Percentiles rank a stretch among this genome's conserved stretches.
Evolutionary conservation across 2,888 invertebrate species (phyloP).

Genomic region (Drosophila helvetica): DNA sequence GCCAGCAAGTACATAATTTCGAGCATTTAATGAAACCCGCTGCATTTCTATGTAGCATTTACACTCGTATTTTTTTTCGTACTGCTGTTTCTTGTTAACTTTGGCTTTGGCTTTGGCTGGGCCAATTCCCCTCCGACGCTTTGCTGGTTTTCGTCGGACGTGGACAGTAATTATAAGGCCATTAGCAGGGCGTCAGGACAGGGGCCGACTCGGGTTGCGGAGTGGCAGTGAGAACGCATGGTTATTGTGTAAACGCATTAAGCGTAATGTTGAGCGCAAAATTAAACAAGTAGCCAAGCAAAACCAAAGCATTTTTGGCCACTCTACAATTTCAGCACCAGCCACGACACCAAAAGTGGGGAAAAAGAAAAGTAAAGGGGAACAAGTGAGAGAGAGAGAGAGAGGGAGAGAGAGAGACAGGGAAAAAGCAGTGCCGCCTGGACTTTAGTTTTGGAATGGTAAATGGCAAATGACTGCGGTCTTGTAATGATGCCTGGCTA

Average conservation of each 20-base stretch:
- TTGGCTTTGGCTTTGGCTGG: conserved; percentile 35
- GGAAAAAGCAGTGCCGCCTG: conserved; percentile 1
- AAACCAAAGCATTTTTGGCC: conserved; percentile 2
- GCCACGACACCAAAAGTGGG: background rate
- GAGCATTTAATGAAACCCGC: conserved; percentile 67
- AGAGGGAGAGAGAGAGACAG: background rate
- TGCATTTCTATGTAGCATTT: conserved; percentile 42
- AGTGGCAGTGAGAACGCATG: conserved; percentile 47
- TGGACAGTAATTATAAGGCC: conserved; percentile 78
- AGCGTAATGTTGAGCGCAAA: conserved; percentile 74
- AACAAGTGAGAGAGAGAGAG: background rate
- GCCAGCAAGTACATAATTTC: conserved; percentile 47
- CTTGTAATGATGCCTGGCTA: background rate
- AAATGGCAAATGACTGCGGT: conserved; percentile 9
- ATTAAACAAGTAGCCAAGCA: conserved; percentile 61
- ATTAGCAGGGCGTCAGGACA: conserved; percentile 60
- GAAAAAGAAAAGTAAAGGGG: background rate
- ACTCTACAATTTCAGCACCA: conserved; percentile 13
- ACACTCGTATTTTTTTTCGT: conserved; percentile 38
- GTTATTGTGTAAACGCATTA: conserved; percentile 79
- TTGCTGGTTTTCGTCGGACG: conserved; percentile 53
- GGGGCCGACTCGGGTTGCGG: background rate
- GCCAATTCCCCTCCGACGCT: conserved; percentile 58
- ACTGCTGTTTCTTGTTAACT: conserved; percentile 46
- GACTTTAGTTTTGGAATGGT: conserved; percentile 14